These are phyloP conservation scores for Atethmia centrago DNA, from an alignment of 2,888 invertebrate genomes.

Conservation along the genomic window DNA sequence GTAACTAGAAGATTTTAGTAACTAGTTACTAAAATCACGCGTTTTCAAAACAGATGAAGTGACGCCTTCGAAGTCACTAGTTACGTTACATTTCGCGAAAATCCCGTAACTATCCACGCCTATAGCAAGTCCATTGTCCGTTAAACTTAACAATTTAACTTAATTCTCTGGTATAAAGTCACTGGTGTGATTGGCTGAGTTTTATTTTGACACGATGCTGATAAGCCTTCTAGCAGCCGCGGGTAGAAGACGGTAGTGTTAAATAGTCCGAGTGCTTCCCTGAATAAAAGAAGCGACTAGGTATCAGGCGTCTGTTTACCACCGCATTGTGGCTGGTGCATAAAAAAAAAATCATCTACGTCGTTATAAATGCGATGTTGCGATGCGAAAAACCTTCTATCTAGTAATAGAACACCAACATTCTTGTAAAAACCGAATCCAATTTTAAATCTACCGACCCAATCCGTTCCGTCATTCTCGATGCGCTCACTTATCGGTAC, in stretches of 20 bases:
- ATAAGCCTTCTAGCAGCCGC: background rate
- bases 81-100: too few relatives aligned
- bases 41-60: too few relatives aligned
- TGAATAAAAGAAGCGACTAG: background rate
- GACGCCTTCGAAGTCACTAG: too few relatives aligned
- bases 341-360: background rate
- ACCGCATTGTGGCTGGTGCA: background rate
- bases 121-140: too few relatives aligned
- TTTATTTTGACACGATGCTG: background rate
- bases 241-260: background rate
- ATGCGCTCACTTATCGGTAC: slow-evolving; percentile 22
- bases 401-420: background rate
- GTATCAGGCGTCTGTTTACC: background rate
- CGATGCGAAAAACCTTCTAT: background rate
- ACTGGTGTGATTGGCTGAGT: background rate
- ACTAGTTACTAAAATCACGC: too few relatives aligned
- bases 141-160: background rate
- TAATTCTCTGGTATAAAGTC: background rate
- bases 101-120: too few relatives aligned
- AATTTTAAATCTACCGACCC: slow-evolving; percentile 12
- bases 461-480: slow-evolving; percentile 32
- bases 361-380: background rate
- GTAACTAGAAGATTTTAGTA: too few relatives aligned
- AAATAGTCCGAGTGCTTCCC: background rate
- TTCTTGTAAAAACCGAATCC: slow-evolving; percentile 7